These are phyloP conservation scores for Tangachromis dhanisi DNA, from an alignment of 2,113 vertebrate genomes.

Conservation along the genomic window DNA sequence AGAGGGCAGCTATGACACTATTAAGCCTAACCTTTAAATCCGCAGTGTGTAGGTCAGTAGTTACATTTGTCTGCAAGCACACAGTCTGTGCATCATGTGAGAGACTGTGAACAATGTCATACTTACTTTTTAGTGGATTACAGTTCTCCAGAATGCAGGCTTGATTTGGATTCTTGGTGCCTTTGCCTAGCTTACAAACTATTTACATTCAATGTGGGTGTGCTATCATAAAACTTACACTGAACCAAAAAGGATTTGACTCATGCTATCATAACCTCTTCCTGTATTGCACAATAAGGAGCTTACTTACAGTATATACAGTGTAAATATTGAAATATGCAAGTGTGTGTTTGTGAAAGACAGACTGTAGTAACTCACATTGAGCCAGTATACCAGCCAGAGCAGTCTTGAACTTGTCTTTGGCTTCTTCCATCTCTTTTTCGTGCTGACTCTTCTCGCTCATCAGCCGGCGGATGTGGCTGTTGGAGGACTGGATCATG, in stretches of 20 bases:
- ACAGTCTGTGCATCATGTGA: neutral
- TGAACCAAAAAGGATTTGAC: neutral
- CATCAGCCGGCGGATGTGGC: slow-evolving; percentile 86
- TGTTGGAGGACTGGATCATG: slow-evolving; percentile 96
- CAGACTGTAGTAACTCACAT: slow-evolving; percentile 39
- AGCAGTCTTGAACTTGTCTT: slow-evolving; percentile 92
- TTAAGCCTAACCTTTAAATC: neutral
- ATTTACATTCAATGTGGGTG: neutral
- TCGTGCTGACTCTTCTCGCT: slow-evolving; percentile 87
- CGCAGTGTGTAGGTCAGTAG: neutral
- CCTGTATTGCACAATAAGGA: neutral
- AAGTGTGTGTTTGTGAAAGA: neutral
- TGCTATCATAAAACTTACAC: neutral
- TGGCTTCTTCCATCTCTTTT: slow-evolving; percentile 95
- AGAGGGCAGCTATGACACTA: neutral
- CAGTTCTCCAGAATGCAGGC: neutral
- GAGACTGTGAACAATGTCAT: neutral
- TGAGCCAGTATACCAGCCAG: slow-evolving; percentile 87
- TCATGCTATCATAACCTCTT: neutral
- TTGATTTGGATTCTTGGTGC: neutral
- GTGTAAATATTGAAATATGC: neutral
- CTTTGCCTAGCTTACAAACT: neutral
- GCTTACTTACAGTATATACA: neutral
- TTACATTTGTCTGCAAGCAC: neutral
- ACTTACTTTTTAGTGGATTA: slow-evolving; percentile 31